Conservation (phyloP, 2,888 invertebrate species). For the Phengaris alcon region DNA sequence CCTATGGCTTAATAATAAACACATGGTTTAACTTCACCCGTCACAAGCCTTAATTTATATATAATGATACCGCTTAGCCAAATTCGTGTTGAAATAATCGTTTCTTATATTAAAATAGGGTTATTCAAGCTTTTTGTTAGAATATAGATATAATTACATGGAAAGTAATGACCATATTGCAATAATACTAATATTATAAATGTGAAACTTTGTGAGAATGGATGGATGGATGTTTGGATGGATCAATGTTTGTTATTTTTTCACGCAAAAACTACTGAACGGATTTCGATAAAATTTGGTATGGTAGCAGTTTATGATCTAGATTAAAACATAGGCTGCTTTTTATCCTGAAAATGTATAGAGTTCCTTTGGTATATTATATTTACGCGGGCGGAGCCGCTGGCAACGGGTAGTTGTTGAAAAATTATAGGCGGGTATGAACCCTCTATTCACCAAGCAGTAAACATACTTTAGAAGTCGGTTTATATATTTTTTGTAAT, state of each 20-base stretch:
- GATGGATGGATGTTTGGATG: no score
- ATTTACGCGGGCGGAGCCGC: no score
- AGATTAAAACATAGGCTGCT: no score
- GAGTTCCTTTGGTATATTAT: no score
- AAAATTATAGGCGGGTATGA: background rate
- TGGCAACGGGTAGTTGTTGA: background rate
- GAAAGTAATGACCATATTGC: background rate
- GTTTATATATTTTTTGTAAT: no score
- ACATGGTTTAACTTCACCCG: background rate
- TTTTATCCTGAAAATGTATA: no score
- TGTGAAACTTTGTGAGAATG: no score
- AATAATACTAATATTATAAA: background rate
- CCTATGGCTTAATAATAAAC: background rate
- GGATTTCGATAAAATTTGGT: no score
- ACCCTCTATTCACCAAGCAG: background rate
- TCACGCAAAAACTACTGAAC: no score
- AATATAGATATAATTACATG: background rate
- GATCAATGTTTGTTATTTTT: no score
- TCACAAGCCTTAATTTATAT: constrained; percentile 3
- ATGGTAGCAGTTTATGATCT: no score
- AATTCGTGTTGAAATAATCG: background rate
- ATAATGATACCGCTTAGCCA: constrained; percentile 5
- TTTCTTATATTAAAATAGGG: background rate
- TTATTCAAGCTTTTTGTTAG: background rate
- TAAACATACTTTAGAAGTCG: no score